Percentiles rank a stretch among this genome's conserved stretches.
Conservation (phyloP, 2,888 invertebrate genomes). For the Choreutis nemorana region DNA sequence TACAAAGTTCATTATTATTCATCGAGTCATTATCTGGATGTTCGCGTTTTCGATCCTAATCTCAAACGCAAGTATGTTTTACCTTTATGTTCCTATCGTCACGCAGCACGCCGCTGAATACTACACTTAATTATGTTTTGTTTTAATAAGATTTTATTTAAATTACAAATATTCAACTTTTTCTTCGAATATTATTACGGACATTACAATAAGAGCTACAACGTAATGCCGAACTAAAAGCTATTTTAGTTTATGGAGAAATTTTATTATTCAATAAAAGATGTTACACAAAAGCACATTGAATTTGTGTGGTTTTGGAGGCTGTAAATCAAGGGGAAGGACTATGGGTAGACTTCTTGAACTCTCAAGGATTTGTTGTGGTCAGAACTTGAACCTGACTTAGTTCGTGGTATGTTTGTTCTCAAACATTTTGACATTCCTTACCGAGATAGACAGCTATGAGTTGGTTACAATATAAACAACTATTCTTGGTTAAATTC, state of each 20-base stretch:
- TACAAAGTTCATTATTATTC: conserved; percentile 62
- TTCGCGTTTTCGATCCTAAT: conserved; percentile 58
- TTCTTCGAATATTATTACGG: too few relatives aligned
- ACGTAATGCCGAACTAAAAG: conserved; percentile 57
- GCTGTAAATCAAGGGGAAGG: conserved; percentile 60
- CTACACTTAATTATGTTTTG: too few relatives aligned
- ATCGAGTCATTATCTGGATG: conserved; percentile 61
- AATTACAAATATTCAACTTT: too few relatives aligned
- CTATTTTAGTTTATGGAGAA: conserved; percentile 53
- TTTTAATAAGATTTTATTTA: too few relatives aligned
- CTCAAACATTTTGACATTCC: too few relatives aligned
- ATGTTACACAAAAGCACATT: conserved; percentile 57
- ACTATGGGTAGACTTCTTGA: conserved; percentile 50
- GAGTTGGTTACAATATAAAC: too few relatives aligned
- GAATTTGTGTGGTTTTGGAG: conserved; percentile 57
- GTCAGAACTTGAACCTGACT: too few relatives aligned
- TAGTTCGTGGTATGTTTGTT: too few relatives aligned
- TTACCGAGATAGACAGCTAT: too few relatives aligned
- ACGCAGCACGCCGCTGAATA: too few relatives aligned
- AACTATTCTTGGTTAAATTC: too few relatives aligned
- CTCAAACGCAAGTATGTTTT: conserved; percentile 53
- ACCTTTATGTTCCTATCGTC: conserved; percentile 49
- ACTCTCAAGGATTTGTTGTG: conserved; percentile 56
- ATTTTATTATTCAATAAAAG: conserved; percentile 64
- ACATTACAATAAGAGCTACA: conserved; percentile 39